Conservation (phyloP, 2,113 vertebrate species). For the Chlamydotis undulata region DNA sequence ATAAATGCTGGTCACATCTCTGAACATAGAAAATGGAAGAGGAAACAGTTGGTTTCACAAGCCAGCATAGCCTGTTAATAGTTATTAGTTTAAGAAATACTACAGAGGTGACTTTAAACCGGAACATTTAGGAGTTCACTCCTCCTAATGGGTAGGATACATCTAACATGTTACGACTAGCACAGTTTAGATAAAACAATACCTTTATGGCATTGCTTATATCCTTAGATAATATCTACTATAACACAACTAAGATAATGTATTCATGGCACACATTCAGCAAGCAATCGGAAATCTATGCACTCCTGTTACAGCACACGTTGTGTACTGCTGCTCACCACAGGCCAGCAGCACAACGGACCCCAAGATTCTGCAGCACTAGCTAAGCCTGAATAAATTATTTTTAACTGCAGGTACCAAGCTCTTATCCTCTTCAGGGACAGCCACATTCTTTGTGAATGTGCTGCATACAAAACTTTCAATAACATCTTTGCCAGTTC, state of each 20-base stretch:
- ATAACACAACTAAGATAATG: neutral
- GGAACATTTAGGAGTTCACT: neutral
- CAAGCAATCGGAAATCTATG: neutral
- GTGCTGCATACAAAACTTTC: neutral
- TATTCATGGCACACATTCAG: neutral
- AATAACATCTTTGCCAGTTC: neutral
- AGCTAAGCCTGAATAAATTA: neutral
- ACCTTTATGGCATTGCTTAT: neutral
- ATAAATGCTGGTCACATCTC: neutral
- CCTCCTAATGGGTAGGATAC: neutral
- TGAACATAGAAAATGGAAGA: neutral
- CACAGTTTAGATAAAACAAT: neutral
- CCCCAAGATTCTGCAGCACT: neutral
- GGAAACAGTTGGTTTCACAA: neutral
- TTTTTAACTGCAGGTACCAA: neutral
- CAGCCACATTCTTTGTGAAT: neutral
- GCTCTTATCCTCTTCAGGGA: neutral
- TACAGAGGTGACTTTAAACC: neutral
- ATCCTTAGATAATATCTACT: neutral
- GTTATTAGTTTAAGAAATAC: neutral
- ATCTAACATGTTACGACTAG: neutral
- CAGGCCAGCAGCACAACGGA: neutral
- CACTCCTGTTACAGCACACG: neutral
- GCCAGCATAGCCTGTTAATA: neutral
- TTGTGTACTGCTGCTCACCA: neutral